Percentiles rank a stretch among this genome's conserved stretches.
phyloP scores from a whole-genome alignment of 2,888 invertebrate genomes.

The Apodemia zela region DNA sequence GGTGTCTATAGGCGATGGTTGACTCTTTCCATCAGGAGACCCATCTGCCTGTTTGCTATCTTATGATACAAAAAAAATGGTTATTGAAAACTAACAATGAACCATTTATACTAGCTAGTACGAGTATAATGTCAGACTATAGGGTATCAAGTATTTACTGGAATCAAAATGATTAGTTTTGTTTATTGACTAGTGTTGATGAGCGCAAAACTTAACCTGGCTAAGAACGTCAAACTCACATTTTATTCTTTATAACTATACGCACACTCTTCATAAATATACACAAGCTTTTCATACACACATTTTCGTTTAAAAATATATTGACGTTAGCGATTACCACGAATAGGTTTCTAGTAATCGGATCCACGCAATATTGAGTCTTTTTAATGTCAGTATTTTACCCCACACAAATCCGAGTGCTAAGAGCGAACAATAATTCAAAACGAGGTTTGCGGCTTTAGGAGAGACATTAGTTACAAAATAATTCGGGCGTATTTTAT shows the following conservation, averaged over 20 bases:
- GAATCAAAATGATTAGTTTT: too few species aligned
- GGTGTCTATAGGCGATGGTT: too few species aligned
- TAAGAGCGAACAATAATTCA: conserved; percentile 11
- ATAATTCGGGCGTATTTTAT: conserved; percentile 30
- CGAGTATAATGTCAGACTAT: too few species aligned
- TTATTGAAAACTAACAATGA: too few species aligned
- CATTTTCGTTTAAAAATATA: not conserved
- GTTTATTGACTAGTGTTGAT: too few species aligned
- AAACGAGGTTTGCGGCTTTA: conserved; percentile 14
- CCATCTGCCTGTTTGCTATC: too few species aligned
- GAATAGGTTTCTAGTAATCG: not conserved
- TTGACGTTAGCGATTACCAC: not conserved
- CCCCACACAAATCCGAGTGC: not conserved
- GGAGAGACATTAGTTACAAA: conserved; percentile 26
- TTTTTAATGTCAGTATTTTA: not conserved
- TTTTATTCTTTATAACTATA: not conserved
- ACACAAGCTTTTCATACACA: not conserved
- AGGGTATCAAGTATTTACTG: too few species aligned
- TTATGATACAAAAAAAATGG: too few species aligned
- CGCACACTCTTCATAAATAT: not conserved
- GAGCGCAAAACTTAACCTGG: too few species aligned
- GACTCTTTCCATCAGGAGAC: too few species aligned
- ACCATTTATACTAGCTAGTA: too few species aligned
- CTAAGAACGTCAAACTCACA: too few species aligned
- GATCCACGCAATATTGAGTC: not conserved